phyloP scores from a whole-genome alignment of 2,888 invertebrate species.

The Drosophila fungiperda region DNA sequence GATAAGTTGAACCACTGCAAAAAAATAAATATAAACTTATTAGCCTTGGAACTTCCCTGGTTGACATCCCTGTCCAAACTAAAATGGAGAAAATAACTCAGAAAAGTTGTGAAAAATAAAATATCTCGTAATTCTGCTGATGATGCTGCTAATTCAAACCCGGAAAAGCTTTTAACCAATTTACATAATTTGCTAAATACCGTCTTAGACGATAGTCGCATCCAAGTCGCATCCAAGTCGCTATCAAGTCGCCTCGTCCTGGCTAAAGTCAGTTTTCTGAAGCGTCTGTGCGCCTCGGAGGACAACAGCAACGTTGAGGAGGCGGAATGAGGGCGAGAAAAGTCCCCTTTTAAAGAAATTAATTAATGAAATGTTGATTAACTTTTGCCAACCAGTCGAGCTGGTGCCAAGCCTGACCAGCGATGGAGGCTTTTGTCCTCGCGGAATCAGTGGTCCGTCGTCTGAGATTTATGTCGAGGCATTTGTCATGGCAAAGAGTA shows the following conservation, averaged over 20 bases:
- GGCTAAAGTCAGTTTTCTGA: conserved; percentile 53
- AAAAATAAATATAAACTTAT: neutral
- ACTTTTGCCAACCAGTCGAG: conserved; percentile 76
- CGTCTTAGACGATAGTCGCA: conserved; percentile 30
- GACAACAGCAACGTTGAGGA: conserved; percentile 12
- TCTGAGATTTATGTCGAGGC: conserved; percentile 78
- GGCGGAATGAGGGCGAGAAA: conserved; percentile 21
- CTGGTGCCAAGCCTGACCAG: conserved; percentile 36
- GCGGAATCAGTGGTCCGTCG: conserved; percentile 35
- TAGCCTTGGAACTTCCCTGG: neutral
- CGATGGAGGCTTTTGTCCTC: neutral
- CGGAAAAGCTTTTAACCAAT: conserved; percentile 83
- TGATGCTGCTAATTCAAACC: conserved; percentile 81
- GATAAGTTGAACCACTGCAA: neutral
- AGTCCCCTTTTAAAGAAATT: conserved; percentile 74
- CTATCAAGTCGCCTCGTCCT: conserved; percentile 35
- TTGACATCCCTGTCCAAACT: conserved; percentile 7
- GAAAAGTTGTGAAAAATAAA: conserved; percentile 61
- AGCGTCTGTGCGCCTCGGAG: conserved; percentile 2
- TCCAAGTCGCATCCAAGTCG: conserved; percentile 14
- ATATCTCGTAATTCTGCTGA: conserved; percentile 64
- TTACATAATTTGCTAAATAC: conserved; percentile 82
- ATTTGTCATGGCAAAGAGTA: conserved; percentile 77
- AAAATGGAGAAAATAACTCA: conserved; percentile 53
- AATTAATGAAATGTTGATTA: conserved; percentile 84